Evolutionary conservation across 2,113 vertebrate species (phyloP).

Genomic region (Rhombomys opimus): DNA sequence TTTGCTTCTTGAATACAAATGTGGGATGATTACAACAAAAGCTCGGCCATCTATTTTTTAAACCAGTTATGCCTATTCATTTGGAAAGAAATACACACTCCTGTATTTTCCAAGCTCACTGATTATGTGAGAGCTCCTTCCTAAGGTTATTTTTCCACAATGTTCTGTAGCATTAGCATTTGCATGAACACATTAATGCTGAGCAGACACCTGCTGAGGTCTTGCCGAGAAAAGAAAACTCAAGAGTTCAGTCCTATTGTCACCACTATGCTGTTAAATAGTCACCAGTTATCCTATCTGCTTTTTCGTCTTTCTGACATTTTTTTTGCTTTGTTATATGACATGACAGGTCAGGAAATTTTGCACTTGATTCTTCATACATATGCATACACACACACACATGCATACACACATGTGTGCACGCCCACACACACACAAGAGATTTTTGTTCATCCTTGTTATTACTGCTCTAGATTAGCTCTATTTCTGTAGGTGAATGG

Average conservation of each 20-base stretch:
- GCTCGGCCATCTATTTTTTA: background rate
- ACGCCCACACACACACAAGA: background rate
- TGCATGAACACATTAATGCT: background rate
- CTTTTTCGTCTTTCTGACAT: background rate
- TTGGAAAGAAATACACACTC: background rate
- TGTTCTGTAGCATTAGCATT: conserved; percentile 16
- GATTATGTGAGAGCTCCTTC: conserved; percentile 39
- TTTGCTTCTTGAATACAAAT: conserved; percentile 58
- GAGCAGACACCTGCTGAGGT: background rate
- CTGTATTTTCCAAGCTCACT: conserved; percentile 31
- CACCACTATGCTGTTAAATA: background rate
- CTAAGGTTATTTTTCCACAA: background rate
- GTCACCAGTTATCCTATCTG: background rate
- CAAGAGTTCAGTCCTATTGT: background rate
- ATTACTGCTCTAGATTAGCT: background rate
- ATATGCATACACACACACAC: background rate
- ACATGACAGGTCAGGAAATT: background rate
- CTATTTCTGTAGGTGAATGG: background rate
- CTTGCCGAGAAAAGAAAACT: conserved; percentile 28
- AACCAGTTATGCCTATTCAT: conserved; percentile 38
- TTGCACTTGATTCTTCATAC: background rate
- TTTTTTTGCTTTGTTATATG: background rate
- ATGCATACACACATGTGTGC: background rate
- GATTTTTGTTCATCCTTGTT: background rate
- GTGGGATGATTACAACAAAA: conserved; percentile 52